Base-by-base conservation (phyloP, 2,888 invertebrate species). In the Acrocyrtus sp. region DNA sequence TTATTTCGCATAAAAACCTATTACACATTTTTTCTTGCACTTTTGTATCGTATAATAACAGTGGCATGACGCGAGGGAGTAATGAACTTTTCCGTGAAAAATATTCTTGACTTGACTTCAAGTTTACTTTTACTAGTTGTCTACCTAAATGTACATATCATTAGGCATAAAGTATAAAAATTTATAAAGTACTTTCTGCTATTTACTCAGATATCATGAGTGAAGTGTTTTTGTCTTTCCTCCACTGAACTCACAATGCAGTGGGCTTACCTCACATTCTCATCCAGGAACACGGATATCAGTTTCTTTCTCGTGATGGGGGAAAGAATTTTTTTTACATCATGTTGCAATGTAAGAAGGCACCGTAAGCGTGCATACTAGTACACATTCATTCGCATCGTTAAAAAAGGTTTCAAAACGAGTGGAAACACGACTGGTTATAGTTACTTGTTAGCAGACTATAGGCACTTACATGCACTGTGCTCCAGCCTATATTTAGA, bases 161-260 rank as follows among this genome's bases (percentile, higher is more conserved):
- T 8, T 34, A 34, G 6, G 34, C 6, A 8, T 34, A 12, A 34
- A 34, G 34, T 34, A 34, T 34, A 34, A 34, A 34, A 34, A n/a
- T n/a, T 34, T 34, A 34, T 34, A 34, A n/a, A 34, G 34, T 34
- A 34, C 6, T 34, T 34, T 47, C 27, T n/a, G 12, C n/a, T 58
- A 45, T 60, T 48, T 60, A 34, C 60, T 48, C 34, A 48, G 19
- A 47, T 60, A 48, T 60, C 60, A 60, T 47, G 21, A 60, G 29
- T 48, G 29, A 60, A 60, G 60, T 29, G 47, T 43, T 60, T 60
- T 47, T 60, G 57, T 48, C 48, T 60, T 60, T 43, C 27, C 60
- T 45, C 17, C 19, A 47, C 17, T 17, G 17, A 45, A 21, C 47
- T 21, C n/a, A n/a, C n/a, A n/a, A n/a, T n/a, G 21, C 21, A n/a